phyloP scores from a whole-genome alignment of 1,140 invertebrate species.

The Nylanderia fulva region DNA sequence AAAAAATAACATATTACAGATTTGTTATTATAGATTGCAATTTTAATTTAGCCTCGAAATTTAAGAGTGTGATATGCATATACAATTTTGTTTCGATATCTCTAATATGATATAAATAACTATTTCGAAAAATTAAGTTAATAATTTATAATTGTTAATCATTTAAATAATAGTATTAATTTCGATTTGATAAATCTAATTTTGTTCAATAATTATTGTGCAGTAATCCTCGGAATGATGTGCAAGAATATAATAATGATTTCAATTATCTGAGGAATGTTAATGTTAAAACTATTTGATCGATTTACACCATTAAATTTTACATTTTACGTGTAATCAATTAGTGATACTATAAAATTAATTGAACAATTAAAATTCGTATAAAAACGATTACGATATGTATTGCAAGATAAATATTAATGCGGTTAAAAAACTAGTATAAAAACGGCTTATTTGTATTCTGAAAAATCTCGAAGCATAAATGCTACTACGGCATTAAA shows the following conservation, averaged over 20 bases:
- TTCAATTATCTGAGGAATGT: background rate
- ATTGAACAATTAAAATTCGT: background rate
- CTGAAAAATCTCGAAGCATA: constrained; percentile 7
- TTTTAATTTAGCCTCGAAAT: too few relatives aligned
- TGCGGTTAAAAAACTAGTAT: background rate
- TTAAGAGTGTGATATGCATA: too few relatives aligned
- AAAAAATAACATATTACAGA: background rate
- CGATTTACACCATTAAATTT: background rate
- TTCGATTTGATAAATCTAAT: background rate
- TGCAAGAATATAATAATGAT: background rate
- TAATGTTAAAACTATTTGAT: background rate
- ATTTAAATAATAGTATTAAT: background rate
- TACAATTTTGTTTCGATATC: background rate
- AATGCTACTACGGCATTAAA: background rate
- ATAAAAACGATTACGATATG: background rate
- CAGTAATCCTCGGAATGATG: background rate
- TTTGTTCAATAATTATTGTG: background rate
- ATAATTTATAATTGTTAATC: background rate
- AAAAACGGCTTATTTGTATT: background rate
- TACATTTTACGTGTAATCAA: background rate
- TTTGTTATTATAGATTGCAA: background rate
- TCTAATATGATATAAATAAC: background rate
- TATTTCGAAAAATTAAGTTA: background rate
- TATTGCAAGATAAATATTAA: background rate
- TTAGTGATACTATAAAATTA: background rate